Evolutionary conservation across 1,140 invertebrate species (phyloP).

Genomic region (Cyclargus thomasi): DNA sequence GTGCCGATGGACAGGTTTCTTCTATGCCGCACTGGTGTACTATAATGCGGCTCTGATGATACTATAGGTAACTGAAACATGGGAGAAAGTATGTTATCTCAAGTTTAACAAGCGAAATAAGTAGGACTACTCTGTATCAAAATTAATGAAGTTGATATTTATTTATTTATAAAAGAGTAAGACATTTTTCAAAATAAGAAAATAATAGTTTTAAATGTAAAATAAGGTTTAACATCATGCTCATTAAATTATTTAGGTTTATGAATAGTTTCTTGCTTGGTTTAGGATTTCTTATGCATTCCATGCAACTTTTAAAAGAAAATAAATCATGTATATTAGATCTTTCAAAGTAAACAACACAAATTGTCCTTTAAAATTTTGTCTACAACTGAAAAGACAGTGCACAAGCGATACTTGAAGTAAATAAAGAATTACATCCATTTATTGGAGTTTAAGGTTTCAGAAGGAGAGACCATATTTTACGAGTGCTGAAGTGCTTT

Average conservation of each 20-base stretch:
- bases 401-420: not conserved
- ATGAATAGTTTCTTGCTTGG: not conserved
- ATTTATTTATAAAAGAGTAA: no score
- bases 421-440: not conserved
- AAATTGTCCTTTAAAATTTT: not conserved
- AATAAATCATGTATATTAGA: not conserved
- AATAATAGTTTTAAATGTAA: not conserved
- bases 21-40: constrained; percentile 74
- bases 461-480: not conserved
- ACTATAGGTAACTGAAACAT: constrained; percentile 59
- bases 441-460: constrained; percentile 5
- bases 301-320: not conserved
- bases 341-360: not conserved
- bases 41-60: constrained; percentile 70
- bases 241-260: not conserved
- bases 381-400: constrained; percentile 8
- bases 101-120: no score
- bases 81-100: constrained; percentile 12
- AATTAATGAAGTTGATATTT: no score
- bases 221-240: not conserved
- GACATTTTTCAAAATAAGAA: not conserved
- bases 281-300: not conserved
- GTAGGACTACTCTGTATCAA: no score
- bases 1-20: constrained; percentile 77
- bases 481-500: not conserved